Conservation (phyloP, 2,113 vertebrate species). For the Mus spicilegus region DNA sequence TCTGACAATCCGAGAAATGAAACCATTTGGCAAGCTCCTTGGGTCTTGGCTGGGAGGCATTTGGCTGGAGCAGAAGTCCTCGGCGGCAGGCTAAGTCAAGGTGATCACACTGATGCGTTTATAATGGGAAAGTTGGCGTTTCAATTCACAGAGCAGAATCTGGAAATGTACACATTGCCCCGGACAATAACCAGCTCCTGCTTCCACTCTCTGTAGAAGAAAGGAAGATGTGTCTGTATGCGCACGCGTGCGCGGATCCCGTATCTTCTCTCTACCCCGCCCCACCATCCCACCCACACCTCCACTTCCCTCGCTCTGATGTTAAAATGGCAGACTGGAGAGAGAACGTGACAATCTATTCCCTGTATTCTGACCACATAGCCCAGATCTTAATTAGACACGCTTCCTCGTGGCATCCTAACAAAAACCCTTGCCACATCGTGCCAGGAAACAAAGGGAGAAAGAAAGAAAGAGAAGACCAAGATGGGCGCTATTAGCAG, state of each 20-base stretch:
- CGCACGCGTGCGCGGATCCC: fast-evolving
- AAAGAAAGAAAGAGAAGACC: neutral
- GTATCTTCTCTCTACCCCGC: neutral
- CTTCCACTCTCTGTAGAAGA: neutral
- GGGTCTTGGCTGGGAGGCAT: neutral
- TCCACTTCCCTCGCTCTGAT: neutral
- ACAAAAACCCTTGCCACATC: neutral
- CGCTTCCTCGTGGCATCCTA: neutral
- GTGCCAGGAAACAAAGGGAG: neutral
- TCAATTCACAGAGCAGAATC: neutral
- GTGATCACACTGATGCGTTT: neutral
- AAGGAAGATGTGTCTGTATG: neutral
- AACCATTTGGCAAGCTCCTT: constrained; percentile 8
- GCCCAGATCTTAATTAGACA: neutral
- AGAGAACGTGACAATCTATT: neutral
- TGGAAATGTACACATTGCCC: neutral
- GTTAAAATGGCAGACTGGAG: neutral
- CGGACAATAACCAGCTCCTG: neutral
- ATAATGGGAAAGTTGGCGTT: neutral
- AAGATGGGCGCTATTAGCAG: neutral
- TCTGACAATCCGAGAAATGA: neutral
- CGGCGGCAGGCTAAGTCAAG: neutral
- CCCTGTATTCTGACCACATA: neutral
- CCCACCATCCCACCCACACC: too few species aligned
- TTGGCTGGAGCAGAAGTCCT: neutral